Evolutionary conservation across 2,888 invertebrate species (phyloP).

Genomic region (Gastracanthus pulcherrimus): DNA sequence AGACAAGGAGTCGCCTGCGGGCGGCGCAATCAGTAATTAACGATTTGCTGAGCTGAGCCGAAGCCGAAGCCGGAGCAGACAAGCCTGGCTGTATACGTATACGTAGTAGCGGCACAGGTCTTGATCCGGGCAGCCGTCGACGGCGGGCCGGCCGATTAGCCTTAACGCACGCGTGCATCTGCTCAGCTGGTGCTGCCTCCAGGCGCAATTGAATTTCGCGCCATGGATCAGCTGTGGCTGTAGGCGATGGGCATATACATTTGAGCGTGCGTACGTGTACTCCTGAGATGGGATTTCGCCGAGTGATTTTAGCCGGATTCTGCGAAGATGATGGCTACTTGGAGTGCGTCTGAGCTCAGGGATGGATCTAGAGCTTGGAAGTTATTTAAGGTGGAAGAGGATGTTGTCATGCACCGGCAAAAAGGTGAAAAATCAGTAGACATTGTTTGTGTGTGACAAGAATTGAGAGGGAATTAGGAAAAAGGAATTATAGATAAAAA

Average conservation of each 20-base stretch:
- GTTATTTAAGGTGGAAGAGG: no score
- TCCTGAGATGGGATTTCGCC: no score
- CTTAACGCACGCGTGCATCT: neutral
- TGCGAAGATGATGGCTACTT: no score
- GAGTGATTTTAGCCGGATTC: no score
- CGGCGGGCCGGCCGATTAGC: neutral
- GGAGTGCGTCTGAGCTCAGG: no score
- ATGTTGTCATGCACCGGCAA: no score
- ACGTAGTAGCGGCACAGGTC: neutral
- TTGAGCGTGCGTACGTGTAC: no score
- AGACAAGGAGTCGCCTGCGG: neutral
- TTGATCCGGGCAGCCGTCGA: neutral
- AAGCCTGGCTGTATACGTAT: no score
- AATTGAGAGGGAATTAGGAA: no score
- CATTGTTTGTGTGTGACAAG: neutral
- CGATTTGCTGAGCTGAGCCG: constrained; percentile 6
- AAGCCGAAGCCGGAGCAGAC: no score
- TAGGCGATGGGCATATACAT: neutral
- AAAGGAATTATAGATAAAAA: neutral
- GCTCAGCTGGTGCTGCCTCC: constrained; percentile 21
- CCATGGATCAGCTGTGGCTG: neutral
- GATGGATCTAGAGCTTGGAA: no score
- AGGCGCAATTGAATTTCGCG: constrained; percentile 30
- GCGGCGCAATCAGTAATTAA: constrained; percentile 38
- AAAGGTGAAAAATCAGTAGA: neutral